Evolutionary conservation across 2,888 invertebrate genomes (phyloP).

Genomic region (Caenorhabditis sp.): DNA sequence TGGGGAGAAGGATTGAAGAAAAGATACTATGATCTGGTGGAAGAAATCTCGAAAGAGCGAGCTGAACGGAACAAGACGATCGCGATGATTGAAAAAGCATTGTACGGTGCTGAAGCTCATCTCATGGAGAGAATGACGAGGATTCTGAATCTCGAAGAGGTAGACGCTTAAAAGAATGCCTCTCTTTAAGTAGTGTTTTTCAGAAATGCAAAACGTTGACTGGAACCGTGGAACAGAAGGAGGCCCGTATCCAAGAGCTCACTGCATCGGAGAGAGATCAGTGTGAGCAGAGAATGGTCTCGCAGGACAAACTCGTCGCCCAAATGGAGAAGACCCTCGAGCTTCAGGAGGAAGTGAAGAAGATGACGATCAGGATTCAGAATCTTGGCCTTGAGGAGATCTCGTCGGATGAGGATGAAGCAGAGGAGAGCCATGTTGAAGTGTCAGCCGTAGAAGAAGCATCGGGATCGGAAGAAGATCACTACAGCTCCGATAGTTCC

Average conservation of each 20-base stretch:
- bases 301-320: conserved; percentile 1
- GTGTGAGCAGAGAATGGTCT: neutral
- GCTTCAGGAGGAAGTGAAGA: conserved; percentile 7
- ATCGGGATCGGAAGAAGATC: neutral
- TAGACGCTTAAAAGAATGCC: too few relatives aligned
- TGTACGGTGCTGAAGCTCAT: too few relatives aligned
- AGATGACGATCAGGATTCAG: neutral
- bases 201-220: neutral
- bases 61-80: too few relatives aligned
- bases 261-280: neutral
- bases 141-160: too few relatives aligned
- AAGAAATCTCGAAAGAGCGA: too few relatives aligned
- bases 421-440: neutral
- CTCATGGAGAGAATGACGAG: too few relatives aligned
- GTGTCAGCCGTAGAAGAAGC: neutral
- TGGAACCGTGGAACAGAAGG: neutral
- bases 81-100: too few relatives aligned
- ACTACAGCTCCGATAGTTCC: conserved; percentile 3
- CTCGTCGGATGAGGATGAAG: neutral
- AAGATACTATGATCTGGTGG: too few relatives aligned
- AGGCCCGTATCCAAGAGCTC: neutral
- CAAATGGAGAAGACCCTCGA: conserved; percentile 17
- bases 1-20: too few relatives aligned
- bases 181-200: too few relatives aligned
- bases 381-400: conserved; percentile 17